phyloP scores from a whole-genome alignment of 2,113 vertebrate genomes.

The Diadophis punctatus region DNA sequence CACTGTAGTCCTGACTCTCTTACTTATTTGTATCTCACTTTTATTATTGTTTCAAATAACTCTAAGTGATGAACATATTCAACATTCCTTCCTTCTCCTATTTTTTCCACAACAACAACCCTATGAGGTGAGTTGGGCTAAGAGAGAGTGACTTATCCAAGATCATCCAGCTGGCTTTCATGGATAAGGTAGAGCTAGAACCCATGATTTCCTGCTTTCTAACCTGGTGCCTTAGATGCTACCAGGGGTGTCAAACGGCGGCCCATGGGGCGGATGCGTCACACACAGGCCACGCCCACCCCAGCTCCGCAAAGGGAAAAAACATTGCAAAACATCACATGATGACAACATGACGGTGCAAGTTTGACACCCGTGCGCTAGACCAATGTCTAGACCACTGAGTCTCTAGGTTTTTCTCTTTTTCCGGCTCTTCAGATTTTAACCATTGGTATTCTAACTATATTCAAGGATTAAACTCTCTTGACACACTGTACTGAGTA shows the following conservation, averaged over 20 bases:
- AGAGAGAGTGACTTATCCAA: too few species aligned
- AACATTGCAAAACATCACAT: too few species aligned
- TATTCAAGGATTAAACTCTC: neutral
- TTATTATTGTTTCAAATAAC: too few species aligned
- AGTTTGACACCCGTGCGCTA: too few species aligned
- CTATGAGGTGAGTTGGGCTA: too few species aligned
- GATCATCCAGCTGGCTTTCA: too few species aligned
- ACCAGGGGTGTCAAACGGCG: neutral
- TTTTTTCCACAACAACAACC: too few species aligned
- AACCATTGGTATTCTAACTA: neutral
- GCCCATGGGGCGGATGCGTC: neutral
- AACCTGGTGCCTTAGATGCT: neutral
- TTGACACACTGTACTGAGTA: neutral
- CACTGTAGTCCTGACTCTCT: neutral
- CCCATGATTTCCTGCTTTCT: neutral
- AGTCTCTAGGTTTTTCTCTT: neutral
- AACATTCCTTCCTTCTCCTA: too few species aligned
- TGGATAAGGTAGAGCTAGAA: too few species aligned
- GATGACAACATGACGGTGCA: rapidly evolving
- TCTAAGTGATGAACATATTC: too few species aligned
- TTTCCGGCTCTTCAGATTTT: neutral
- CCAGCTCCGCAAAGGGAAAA: too few species aligned
- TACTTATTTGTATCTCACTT: neutral
- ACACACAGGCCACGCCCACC: too few species aligned
- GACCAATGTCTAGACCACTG: neutral